Conservation (phyloP, 2,797 vertebrate genomes). For the Perodicticus potto region DNA sequence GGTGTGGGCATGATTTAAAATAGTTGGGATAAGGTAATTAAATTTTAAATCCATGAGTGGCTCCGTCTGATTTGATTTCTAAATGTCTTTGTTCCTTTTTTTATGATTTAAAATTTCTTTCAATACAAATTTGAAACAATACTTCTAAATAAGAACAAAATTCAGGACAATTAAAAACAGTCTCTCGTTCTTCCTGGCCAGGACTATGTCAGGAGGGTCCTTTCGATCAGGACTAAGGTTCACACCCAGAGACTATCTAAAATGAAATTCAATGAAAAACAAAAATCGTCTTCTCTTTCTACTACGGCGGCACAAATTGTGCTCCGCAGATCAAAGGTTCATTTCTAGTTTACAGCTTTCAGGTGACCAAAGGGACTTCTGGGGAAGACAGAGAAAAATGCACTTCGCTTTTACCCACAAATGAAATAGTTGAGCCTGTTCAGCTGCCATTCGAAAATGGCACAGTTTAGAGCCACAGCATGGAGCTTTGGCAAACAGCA, state of each 20-base stretch:
- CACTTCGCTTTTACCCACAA: background rate
- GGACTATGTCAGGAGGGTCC: background rate
- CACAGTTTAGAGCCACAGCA: background rate
- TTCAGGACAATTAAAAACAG: constrained; percentile 2
- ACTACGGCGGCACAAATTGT: background rate
- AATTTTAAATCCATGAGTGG: constrained; percentile 15
- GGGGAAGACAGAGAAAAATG: background rate
- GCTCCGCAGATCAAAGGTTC: background rate
- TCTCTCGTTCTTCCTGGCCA: background rate
- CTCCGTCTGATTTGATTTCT: background rate
- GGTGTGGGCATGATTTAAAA: constrained; percentile 34
- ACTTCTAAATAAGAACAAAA: constrained; percentile 34
- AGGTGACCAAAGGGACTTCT: constrained; percentile 17
- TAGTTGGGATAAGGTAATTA: background rate
- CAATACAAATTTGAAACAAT: constrained; percentile 42
- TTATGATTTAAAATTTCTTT: constrained; percentile 4
- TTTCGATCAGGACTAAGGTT: background rate
- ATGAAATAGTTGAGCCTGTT: constrained; percentile 1
- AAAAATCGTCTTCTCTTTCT: background rate
- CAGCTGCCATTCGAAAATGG: constrained; percentile 19
- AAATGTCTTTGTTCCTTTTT: constrained; percentile 20
- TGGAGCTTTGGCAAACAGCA: constrained; percentile 51
- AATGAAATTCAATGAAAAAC: constrained; percentile 31
- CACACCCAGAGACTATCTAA: background rate
- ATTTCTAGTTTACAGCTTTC: background rate